Conservation (phyloP, 1,140 invertebrate genomes). For the Drosophila guanche region DNA sequence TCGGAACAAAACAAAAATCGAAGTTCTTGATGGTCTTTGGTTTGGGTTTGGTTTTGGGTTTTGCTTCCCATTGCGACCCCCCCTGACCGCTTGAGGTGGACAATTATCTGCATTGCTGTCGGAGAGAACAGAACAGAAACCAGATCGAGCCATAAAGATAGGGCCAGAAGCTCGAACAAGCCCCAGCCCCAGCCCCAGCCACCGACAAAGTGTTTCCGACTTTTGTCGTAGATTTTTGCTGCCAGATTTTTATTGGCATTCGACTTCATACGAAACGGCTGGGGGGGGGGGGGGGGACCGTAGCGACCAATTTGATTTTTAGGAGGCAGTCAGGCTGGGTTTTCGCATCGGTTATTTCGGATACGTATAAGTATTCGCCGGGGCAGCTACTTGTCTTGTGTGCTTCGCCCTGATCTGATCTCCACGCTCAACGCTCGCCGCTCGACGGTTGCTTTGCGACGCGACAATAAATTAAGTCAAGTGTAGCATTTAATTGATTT, state of each 20-base stretch:
- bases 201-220: constrained; percentile 69
- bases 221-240: constrained; percentile 51
- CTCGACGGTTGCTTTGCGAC: constrained; percentile 8
- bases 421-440: neutral
- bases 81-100: constrained; percentile 15
- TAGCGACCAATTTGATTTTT: constrained; percentile 69
- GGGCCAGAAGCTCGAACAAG: constrained; percentile 32
- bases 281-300: neutral
- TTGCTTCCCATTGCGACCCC: constrained; percentile 19
- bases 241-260: constrained; percentile 71
- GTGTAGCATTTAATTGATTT: constrained; percentile 81
- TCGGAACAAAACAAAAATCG: too few species aligned
- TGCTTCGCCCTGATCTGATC: constrained; percentile 1
- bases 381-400: constrained; percentile 67
- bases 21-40: too few species aligned
- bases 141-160: constrained; percentile 73
- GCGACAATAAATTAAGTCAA: constrained; percentile 81
- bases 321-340: constrained; percentile 58
- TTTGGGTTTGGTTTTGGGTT: neutral
- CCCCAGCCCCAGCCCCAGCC: constrained; percentile 29
- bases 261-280: constrained; percentile 20
- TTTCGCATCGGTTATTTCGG: constrained; percentile 18
- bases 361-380: constrained; percentile 10
- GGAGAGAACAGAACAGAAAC: constrained; percentile 16
- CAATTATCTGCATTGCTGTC: constrained; percentile 32